Percentiles rank a stretch among this genome's conserved stretches.
phyloP scores from a whole-genome alignment of 2,113 vertebrate genomes.

The Ploceus nigricollis region DNA sequence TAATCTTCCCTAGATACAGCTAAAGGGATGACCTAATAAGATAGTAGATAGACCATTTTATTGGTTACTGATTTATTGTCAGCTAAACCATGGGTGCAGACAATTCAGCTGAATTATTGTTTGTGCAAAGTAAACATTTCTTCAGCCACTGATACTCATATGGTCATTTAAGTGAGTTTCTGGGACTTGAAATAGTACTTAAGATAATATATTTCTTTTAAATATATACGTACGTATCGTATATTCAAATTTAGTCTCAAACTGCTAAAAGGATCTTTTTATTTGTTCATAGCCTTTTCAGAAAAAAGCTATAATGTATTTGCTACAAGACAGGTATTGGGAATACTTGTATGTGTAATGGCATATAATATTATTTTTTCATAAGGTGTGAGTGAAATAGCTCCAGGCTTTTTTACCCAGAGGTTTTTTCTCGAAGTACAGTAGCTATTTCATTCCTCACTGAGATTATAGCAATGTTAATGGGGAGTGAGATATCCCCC shows the following conservation, averaged over 20 bases:
- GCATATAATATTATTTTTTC: background rate
- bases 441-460: background rate
- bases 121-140: background rate
- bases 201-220: background rate
- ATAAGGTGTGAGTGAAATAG: background rate
- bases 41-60: background rate
- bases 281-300: background rate
- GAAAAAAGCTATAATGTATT: background rate
- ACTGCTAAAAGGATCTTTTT: background rate
- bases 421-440: background rate
- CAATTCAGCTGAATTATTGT: background rate
- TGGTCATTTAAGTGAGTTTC: background rate
- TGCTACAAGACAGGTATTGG: background rate
- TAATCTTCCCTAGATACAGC: background rate
- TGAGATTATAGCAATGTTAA: background rate
- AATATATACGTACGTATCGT: background rate
- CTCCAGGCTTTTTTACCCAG: background rate
- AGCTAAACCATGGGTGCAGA: background rate
- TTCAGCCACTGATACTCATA: background rate
- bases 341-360: background rate
- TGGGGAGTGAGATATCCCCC: background rate
- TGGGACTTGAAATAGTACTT: background rate
- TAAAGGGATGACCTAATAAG: background rate
- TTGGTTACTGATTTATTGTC: background rate
- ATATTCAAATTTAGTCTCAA: background rate